Conservation (phyloP, 2,888 invertebrate genomes). For the Ochropleura leucogaster region DNA sequence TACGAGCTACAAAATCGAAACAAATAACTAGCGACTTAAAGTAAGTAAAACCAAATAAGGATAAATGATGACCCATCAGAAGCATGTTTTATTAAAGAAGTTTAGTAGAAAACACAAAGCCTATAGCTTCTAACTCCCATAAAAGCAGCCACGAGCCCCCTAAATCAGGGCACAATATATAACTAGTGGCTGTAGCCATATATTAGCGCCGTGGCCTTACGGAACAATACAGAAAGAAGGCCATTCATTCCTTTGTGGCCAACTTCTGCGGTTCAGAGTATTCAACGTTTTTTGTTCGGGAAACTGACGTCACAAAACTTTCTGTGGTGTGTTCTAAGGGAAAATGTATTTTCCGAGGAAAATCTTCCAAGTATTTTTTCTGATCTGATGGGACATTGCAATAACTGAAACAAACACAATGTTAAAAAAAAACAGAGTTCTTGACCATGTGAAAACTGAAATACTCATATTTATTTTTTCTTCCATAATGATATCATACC, state of each 20-base stretch:
- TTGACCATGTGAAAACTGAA: neutral
- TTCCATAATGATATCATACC: neutral
- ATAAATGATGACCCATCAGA: constrained; percentile 13
- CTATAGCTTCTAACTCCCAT: constrained; percentile 47
- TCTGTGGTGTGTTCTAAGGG: constrained; percentile 51
- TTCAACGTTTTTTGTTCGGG: constrained; percentile 64
- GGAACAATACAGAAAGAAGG: constrained; percentile 63
- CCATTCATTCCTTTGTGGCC: constrained; percentile 63
- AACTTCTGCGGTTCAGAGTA: constrained; percentile 61
- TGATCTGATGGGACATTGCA: neutral
- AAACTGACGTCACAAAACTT: constrained; percentile 64
- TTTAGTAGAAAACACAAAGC: constrained; percentile 31
- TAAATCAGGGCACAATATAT: constrained; percentile 49
- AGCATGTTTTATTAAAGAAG: constrained; percentile 37
- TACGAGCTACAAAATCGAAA: neutral
- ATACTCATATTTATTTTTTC: neutral
- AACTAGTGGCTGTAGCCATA: constrained; percentile 50
- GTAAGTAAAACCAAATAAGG: constrained; percentile 17
- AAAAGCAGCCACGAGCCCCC: constrained; percentile 42
- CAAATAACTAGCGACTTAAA: neutral
- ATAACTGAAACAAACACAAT: neutral
- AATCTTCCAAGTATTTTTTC: neutral
- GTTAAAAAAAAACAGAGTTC: neutral
- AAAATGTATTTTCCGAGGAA: neutral
- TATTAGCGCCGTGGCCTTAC: constrained; percentile 53